Evolutionary conservation across 2,113 vertebrate genomes (phyloP), one percentile per base, ranked within the genome.

Genomic region (Lophotis ruficrista): DNA sequence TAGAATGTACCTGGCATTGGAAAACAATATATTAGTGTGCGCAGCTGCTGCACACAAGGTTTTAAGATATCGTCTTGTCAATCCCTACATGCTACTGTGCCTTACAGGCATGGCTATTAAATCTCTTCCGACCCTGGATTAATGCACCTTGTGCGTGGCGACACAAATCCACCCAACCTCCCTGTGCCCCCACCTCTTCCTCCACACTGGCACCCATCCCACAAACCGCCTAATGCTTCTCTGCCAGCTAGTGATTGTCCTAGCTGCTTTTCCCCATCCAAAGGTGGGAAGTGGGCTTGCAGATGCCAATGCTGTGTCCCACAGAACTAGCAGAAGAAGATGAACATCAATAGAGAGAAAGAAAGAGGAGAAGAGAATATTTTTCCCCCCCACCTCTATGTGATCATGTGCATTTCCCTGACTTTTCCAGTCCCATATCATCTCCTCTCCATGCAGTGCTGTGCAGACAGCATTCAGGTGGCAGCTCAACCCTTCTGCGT

Each of bases 11-110:
- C 82, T 91, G 72, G 64, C 68, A 76, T 27, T 78, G 79, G 68
- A 96, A 96, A 97, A 94, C 89, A 94, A 95, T 94, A 79, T 81
- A 92, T 95, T 73, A 57, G 51, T 64, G 75, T 9, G 47, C 5
- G n/a, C 78, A 89, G 71, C 78, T 91, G 71, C 87, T 64, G 94
- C 73, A 58, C 77, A 38, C 58, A 37, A 37, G 56, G 31, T 82
- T 86, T 93, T 89, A 71, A 87, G 68, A 16, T 51, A 91, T 17
- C 7, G 5, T 83, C 81, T 92, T 92, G 60, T 92, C 95, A 96
- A 66, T 57, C 78, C 71, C 82, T 93, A 65, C 56, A 57, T 50
- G 61, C 41, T 68, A 38, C 65, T 33, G 68, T n/a, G 53, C 66
- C 71, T 92, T 89, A 23, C 56, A 77, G 64, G 68, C 66, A 76